Evolutionary conservation across 2,888 invertebrate species (phyloP).

Genomic region (Gari tellinella): DNA sequence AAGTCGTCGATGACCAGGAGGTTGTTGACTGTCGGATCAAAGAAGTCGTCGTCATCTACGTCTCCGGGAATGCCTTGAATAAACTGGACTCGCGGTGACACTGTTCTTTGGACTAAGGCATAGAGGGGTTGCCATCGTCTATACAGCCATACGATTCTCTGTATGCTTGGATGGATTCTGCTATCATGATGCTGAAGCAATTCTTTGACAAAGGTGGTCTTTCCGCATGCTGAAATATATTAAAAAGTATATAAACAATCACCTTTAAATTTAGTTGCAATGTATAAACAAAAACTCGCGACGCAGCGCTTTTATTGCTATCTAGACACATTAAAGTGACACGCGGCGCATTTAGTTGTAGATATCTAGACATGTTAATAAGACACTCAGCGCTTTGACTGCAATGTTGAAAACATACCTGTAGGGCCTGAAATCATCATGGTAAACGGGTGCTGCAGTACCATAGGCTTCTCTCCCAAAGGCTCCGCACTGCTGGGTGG

Average conservation of each 20-base stretch:
- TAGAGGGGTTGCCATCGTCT: slow-evolving; percentile 5
- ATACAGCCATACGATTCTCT: slow-evolving; percentile 2
- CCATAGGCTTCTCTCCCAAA: no score
- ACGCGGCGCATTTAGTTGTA: no score
- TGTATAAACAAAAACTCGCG: no score
- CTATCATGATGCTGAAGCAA: slow-evolving; percentile 1
- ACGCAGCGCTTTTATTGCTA: no score
- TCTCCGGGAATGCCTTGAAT: slow-evolving; percentile 8
- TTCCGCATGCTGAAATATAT: slow-evolving; percentile 10
- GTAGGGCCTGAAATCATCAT: no score
- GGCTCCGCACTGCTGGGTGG: background rate
- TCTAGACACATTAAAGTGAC: no score
- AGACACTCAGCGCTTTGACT: no score
- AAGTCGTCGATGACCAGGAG: slow-evolving; percentile 5
- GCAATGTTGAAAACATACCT: no score
- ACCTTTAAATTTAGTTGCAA: no score
- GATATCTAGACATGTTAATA: no score
- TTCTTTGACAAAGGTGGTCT: slow-evolving; percentile 3
- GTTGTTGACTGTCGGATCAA: slow-evolving; percentile 11
- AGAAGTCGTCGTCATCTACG: slow-evolving; percentile 23
- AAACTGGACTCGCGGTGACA: slow-evolving; percentile 1
- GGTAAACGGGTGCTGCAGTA: no score
- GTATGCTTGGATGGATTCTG: slow-evolving; percentile 4
- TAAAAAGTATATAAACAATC: background rate
- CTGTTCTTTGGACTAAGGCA: background rate